Evolutionary conservation across 2,888 invertebrate genomes (phyloP), one percentile per base, ranked within the genome.

Genomic region (Adela reaumurella): DNA sequence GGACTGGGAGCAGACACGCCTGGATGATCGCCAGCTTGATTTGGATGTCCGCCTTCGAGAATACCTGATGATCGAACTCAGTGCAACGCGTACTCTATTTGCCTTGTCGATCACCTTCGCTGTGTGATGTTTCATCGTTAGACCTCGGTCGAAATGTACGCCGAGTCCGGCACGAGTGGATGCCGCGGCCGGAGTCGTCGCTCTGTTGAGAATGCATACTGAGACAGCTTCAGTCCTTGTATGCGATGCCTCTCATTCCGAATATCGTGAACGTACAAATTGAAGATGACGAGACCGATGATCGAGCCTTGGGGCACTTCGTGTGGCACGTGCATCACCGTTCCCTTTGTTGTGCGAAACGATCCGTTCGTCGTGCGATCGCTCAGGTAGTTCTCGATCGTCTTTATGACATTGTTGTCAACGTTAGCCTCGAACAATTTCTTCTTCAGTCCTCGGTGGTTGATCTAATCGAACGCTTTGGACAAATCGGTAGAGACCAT

Each of bases 391-490:
- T 51, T 49, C 19, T 51, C 51, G 6, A 49, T 48, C 16, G 48
- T 11, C 43, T 49, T 49, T 42, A 49, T 48, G 18, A 49, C 43
- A 28, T 51, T 51, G 29, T 47, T 49, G 1, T 28, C 41, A 35
- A 47, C 47, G 24, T 47, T 35, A 19, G 29, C 44, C 28, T n/a
- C 28, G 19, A 44, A 43, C 10, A 51, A 48, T 16, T 51, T 51
- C 43, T 43, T 48, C 17, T n/a, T 35, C n/a, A 49, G 46, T 16
- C 51, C 51, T 29, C 17, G 17, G 20, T 49, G 51, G 20, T 51
- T 51, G 19, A 49, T 49, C 19, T 49, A 49, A 18, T 51, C 49
- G 18, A 51, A 51, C 16, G 51, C 51, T 11, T 51, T 51, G n/a
- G 41, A 46, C 11, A 51, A 46, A 45, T 49, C 51, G 14, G 51